Conservation (phyloP, 2,797 vertebrate species). For the Falco peregrinus region DNA sequence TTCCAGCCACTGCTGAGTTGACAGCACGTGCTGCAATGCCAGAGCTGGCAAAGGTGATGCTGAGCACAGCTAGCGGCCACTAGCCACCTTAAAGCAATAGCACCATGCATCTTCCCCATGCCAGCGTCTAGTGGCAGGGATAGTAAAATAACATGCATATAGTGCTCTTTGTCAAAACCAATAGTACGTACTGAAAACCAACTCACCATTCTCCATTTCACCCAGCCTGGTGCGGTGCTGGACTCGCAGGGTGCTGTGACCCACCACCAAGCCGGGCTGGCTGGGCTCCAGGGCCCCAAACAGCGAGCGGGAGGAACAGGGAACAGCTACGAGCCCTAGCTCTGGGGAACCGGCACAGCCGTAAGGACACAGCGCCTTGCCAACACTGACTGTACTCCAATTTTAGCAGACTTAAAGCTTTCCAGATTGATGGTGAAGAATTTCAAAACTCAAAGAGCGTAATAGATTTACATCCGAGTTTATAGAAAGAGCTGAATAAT, state of each 20-base stretch:
- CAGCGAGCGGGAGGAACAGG: neutral
- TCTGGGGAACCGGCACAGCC: neutral
- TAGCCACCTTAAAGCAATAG: neutral
- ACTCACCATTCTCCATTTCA: neutral
- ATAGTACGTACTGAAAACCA: neutral
- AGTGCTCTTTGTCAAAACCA: neutral
- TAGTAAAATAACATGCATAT: neutral
- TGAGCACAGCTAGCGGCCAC: conserved; percentile 11
- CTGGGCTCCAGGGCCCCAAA: neutral
- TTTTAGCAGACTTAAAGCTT: conserved; percentile 10
- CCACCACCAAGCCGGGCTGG: fast-evolving
- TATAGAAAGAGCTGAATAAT: neutral
- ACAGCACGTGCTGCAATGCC: neutral
- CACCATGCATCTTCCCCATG: fast-evolving
- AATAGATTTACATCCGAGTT: neutral
- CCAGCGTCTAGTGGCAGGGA: fast-evolving
- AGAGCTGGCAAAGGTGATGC: neutral
- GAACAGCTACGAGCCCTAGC: neutral
- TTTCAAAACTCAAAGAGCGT: neutral
- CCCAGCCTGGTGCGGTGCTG: neutral
- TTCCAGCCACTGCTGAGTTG: conserved; percentile 41
- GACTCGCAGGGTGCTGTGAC: neutral
- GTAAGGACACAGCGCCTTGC: neutral
- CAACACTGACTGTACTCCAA: neutral
- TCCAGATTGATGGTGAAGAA: neutral